Evolutionary conservation across 2,113 vertebrate genomes (phyloP), one percentile per base, ranked within the genome.

Genomic region (Apistogramma diplotaenia): DNA sequence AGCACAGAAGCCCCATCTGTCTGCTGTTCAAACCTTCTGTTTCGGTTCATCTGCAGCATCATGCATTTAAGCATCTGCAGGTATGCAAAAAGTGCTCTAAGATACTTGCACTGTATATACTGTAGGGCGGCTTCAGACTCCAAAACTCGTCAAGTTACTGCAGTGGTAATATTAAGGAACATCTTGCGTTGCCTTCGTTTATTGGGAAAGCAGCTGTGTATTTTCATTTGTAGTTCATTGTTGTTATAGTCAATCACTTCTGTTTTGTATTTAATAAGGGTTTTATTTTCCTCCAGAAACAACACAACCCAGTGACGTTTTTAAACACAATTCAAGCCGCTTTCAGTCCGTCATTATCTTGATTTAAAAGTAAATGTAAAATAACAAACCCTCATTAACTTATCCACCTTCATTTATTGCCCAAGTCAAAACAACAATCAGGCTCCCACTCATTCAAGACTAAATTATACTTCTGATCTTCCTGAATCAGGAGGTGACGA

Each of bases 351-450:
- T 10, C 62, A 8, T 70, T 70, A 70, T 70, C 62, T 49, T 70
- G 62, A 70, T 70, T 67, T 67, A 67, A 5, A 49, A 51, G 6
- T 8, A 51, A 51, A 70, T 29, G 43, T 31, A 46, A 51, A 51
- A 0, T 70, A 70, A n/a, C 16, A 70, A 70, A 51, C 27, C 16
- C 51, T 46, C 23, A 74, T 85, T 60, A 60, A 19, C 33, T 8
- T 1, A 53, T n/a, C 55, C 51, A 9, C 40, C 49, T 21, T 21
- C 51, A 54, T 6, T 59, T 10, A 72, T 16, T 70, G 43, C 4
- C 37, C 3, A 76, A 84, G 61, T 60, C 77, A 43, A 78, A 84
- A 86, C 81, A 83, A 23, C 61, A 33, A 27, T 77, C 21, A 3
- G 3, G 2, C 49, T 21, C n/a, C 11, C 15, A 10, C 8, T 56